phyloP scores from a whole-genome alignment of 2,797 vertebrate species.

The Monodelphis domestica region DNA sequence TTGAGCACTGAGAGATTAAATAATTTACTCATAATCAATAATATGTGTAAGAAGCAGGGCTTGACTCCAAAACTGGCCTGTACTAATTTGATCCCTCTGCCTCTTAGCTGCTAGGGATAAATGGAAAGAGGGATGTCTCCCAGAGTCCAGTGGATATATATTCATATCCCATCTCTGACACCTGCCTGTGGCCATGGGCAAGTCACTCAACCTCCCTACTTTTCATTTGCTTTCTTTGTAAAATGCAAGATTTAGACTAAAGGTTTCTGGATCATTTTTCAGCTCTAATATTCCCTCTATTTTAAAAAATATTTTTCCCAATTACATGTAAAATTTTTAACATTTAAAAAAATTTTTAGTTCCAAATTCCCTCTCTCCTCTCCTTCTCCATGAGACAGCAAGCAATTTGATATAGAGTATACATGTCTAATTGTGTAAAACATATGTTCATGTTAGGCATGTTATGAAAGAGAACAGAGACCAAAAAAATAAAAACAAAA shows the following conservation, averaged over 20 bases:
- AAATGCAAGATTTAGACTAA: not conserved
- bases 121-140: not conserved
- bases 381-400: too few species aligned
- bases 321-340: too few species aligned
- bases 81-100: not conserved
- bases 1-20: too few species aligned
- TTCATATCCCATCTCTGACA: not conserved
- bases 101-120: not conserved
- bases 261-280: not conserved
- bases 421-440: too few species aligned
- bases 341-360: too few species aligned
- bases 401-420: too few species aligned
- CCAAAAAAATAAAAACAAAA: too few species aligned
- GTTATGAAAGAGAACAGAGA: too few species aligned
- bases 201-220: not conserved
- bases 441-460: too few species aligned
- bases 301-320: too few species aligned
- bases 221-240: not conserved
- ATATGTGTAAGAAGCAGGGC: not conserved
- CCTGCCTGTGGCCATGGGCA: not conserved
- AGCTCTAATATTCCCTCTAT: too few species aligned
- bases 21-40: not conserved
- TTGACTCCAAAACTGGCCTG: not conserved
- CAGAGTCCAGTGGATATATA: not conserved
- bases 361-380: too few species aligned